Base-by-base conservation (phyloP, 2,113 vertebrate genomes). In the Microtus richardsoni region DNA sequence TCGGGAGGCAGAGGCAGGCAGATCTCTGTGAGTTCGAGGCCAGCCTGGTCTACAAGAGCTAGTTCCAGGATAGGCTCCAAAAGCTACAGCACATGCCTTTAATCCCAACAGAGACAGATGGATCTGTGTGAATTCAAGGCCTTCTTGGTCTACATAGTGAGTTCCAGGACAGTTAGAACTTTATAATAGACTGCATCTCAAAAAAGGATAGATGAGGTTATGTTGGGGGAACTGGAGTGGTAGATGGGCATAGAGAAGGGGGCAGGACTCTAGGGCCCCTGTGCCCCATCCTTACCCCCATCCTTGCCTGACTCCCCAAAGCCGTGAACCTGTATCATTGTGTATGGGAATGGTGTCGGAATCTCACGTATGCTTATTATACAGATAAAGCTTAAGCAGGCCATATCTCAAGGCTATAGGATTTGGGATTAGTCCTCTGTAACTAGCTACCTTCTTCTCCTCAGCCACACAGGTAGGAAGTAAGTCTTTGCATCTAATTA, bases 401-500 rank as follows among this genome's bases (percentile, higher is more conserved):
- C 36, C 66, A 36, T 16, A 30, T 28, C 91, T 80, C 5, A 7
- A 68, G 89, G 24, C 1, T 33, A 17, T 33, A 49, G 58, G 54
- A 22, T 36, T 66, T 71, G 36, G 71, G 70, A 39, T n/a, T 90
- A 92, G 36, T 64, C 36, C 11, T 28, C 52, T 77, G 60, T 54
- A 2, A 91, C 7, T 60, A 1, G 2, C 7, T 60, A 21, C 30
- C 44, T 79, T 93, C 16, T 21, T 71, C 60, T n/a, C 54, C 30
- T 88, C 83, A 75, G 4, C 60, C 62, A 73, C 60, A 73, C 22
- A 10, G 70, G 10, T 44, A 58, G 47, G 80, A 71, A 91, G 66
- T 78, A 68, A 74, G 87, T 94, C 84, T 47, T 71, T 83, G 44
- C 49, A 96, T 96, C 54, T 93, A 84, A 92, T 80, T 94, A 58